Evolutionary conservation across 2,888 invertebrate genomes (phyloP).

Genomic region (Deilephila porcellus): DNA sequence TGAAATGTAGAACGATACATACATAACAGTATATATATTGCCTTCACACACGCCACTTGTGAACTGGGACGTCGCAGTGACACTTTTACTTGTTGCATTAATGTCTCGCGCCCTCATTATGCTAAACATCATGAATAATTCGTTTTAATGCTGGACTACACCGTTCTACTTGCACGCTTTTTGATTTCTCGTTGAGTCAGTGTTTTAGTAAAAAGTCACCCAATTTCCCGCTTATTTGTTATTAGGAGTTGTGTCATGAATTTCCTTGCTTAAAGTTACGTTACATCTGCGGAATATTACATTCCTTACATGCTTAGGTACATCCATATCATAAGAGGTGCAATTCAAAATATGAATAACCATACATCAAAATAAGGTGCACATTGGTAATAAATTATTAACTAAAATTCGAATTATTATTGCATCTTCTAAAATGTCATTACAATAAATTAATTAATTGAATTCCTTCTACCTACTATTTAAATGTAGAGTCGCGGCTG

Average conservation of each 20-base stretch:
- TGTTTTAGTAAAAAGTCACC: constrained; percentile 24
- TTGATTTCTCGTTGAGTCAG: constrained; percentile 25
- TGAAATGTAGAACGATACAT: constrained; percentile 14
- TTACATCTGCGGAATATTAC: neutral
- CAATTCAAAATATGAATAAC: neutral
- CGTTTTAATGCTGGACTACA: constrained; percentile 43
- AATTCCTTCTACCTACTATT: constrained; percentile 13
- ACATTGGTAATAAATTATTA: neutral
- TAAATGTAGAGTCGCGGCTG: neutral
- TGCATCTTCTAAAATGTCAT: constrained; percentile 15
- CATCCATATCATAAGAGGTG: neutral
- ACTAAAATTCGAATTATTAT: constrained; percentile 7
- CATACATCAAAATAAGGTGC: neutral
- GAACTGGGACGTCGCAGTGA: constrained; percentile 46
- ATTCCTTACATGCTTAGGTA: neutral
- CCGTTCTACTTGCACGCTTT: constrained; percentile 45
- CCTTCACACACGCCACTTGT: constrained; percentile 19
- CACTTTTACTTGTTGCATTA: constrained; percentile 41
- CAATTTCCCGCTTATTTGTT: constrained; percentile 9
- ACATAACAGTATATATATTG: constrained; percentile 7
- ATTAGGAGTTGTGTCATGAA: constrained; percentile 16
- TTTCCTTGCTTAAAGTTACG: constrained; percentile 4
- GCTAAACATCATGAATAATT: constrained; percentile 53
- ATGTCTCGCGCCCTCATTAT: constrained; percentile 39
- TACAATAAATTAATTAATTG: constrained; percentile 3